Evolutionary conservation across 2,797 vertebrate genomes (phyloP).

Genomic region (Chanos chanos): DNA sequence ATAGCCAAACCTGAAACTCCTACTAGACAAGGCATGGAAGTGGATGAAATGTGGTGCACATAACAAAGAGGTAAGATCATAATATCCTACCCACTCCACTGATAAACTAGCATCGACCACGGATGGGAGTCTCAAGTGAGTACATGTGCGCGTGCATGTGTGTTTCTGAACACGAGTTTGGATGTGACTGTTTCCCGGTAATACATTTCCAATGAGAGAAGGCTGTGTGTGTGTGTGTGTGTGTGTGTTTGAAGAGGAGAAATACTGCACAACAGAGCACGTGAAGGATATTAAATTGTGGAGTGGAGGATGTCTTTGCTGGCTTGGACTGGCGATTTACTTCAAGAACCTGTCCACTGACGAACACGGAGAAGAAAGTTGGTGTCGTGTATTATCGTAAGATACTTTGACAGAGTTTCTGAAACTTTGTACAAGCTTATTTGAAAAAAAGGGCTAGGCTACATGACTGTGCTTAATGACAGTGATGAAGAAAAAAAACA

Average conservation of each 20-base stretch:
- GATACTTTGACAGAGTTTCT: no score
- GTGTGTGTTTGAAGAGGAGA: not conserved
- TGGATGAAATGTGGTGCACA: conserved; percentile 44
- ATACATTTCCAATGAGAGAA: not conserved
- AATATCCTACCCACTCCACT: not conserved
- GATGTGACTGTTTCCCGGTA: not conserved
- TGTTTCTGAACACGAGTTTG: conserved; percentile 4
- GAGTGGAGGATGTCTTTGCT: not conserved
- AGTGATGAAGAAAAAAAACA: conserved; percentile 38
- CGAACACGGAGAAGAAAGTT: no score
- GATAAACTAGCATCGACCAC: conserved; percentile 3
- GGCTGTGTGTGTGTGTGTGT: not conserved
- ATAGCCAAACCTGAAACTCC: conserved; percentile 57
- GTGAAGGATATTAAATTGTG: not conserved
- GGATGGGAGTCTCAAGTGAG: not conserved
- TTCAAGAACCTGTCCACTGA: not conserved
- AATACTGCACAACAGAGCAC: not conserved
- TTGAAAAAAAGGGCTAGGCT: conserved; percentile 28
- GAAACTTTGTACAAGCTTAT: no score
- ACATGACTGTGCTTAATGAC: conserved; percentile 37
- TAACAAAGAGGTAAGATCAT: conserved; percentile 17
- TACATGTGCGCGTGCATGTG: not conserved
- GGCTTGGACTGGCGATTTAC: not conserved
- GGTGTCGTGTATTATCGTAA: no score
- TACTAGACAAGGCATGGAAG: conserved; percentile 59